These are phyloP conservation scores for Garra rufa DNA, from an alignment of 2,113 vertebrate species.

Conservation along the genomic window DNA sequence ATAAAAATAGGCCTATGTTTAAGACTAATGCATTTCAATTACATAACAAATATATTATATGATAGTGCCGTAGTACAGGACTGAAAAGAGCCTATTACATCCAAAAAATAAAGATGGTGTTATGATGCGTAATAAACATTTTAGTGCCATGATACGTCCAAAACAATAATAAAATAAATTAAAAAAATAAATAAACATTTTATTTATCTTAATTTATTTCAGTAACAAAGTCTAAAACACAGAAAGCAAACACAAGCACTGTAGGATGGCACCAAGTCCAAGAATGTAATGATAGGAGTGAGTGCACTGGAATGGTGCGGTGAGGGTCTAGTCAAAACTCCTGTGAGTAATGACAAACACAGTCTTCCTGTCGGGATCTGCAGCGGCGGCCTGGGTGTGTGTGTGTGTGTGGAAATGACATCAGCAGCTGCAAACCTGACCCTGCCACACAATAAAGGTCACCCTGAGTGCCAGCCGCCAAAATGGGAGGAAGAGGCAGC, in stretches of 20 bases:
- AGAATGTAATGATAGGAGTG: neutral
- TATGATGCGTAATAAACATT: too few relatives aligned
- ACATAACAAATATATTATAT: too few relatives aligned
- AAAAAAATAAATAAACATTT: too few relatives aligned
- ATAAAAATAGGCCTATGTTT: too few relatives aligned
- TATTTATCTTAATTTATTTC: neutral
- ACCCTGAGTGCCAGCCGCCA: conserved; percentile 13
- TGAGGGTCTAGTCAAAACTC: conserved; percentile 18
- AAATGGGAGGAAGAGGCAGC: conserved; percentile 54
- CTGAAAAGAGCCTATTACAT: too few relatives aligned
- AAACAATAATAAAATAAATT: too few relatives aligned
- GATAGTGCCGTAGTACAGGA: too few relatives aligned
- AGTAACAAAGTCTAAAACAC: neutral
- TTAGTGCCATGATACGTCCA: too few relatives aligned
- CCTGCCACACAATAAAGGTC: conserved; percentile 62
- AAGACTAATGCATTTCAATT: too few relatives aligned
- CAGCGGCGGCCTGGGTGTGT: neutral
- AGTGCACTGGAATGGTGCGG: neutral
- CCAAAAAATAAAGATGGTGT: too few relatives aligned
- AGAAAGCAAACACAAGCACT: neutral
- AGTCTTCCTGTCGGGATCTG: conserved; percentile 21
- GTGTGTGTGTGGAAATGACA: conserved; percentile 26
- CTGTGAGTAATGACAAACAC: conserved; percentile 52
- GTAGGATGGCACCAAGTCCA: neutral
- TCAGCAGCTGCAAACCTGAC: conserved; percentile 49